Conservation (phyloP, 2,113 vertebrate genomes). For the Rhipidura dahli region DNA sequence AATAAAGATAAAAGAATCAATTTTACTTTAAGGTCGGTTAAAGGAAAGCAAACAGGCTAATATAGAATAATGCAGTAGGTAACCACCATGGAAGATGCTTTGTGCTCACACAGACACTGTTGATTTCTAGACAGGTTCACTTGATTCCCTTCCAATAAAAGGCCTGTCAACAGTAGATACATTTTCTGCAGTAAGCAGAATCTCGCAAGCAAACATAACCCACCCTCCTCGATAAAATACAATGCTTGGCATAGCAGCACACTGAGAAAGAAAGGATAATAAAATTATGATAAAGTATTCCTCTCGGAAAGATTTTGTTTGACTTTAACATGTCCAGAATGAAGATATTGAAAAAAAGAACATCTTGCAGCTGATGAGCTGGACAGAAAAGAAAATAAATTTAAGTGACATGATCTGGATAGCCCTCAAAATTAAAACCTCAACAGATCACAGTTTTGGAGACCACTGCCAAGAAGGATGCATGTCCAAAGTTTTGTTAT, state of each 20-base stretch:
- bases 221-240: neutral
- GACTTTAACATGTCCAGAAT: neutral
- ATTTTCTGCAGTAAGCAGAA: neutral
- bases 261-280: neutral
- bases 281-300: neutral
- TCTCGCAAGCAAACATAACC: neutral
- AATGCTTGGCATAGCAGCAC: neutral
- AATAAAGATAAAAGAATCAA: neutral
- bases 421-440: constrained; percentile 14
- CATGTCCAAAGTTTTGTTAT: constrained; percentile 21
- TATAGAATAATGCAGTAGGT: neutral
- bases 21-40: neutral
- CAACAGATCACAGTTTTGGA: neutral
- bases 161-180: neutral
- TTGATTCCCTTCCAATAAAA: neutral
- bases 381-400: neutral
- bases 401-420: neutral
- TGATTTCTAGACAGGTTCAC: neutral
- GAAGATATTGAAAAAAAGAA: neutral
- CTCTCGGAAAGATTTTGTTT: neutral
- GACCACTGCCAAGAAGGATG: constrained; percentile 38
- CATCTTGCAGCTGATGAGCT: neutral
- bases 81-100: neutral
- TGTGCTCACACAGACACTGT: neutral
- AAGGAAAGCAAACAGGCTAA: neutral